Evolutionary conservation across 2,888 invertebrate genomes (phyloP).

Genomic region (Heliothis peltigera): DNA sequence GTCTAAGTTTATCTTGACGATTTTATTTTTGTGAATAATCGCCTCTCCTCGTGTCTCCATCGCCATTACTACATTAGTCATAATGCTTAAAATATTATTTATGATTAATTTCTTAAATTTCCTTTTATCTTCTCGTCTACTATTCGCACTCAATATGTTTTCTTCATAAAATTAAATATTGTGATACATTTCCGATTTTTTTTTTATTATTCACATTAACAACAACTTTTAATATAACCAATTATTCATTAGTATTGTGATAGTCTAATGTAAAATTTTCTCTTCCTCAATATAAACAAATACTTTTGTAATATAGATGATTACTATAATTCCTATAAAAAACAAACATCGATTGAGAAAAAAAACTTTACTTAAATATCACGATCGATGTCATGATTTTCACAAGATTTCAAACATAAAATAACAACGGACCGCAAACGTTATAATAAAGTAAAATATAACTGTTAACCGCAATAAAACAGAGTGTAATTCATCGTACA

Average conservation of each 20-base stretch:
- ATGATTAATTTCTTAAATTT: conserved; percentile 14
- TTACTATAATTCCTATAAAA: conserved; percentile 15
- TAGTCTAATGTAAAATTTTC: too few relatives aligned
- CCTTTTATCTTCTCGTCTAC: conserved; percentile 20
- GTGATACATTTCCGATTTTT: background rate
- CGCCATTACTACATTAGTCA: conserved; percentile 23
- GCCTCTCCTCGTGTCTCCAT: conserved; percentile 9
- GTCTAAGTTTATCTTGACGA: background rate
- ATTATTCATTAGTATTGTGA: too few relatives aligned
- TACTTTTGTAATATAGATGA: too few relatives aligned
- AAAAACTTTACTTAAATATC: conserved; percentile 10
- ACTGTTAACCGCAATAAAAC: conserved; percentile 44
- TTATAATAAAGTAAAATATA: conserved; percentile 46
- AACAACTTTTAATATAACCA: too few relatives aligned
- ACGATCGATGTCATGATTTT: conserved; percentile 3
- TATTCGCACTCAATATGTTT: conserved; percentile 8
- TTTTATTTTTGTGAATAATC: conserved; percentile 5
- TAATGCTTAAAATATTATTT: background rate
- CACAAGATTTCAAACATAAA: conserved; percentile 30
- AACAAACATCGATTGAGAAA: background rate
- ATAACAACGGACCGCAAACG: conserved; percentile 32
- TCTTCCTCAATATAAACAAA: too few relatives aligned
- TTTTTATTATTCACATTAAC: too few relatives aligned
- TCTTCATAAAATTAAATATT: conserved; percentile 1
- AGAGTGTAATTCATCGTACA: conserved; percentile 60